Conservation (phyloP, 2,797 vertebrate genomes). For the Valencia hispanica region DNA sequence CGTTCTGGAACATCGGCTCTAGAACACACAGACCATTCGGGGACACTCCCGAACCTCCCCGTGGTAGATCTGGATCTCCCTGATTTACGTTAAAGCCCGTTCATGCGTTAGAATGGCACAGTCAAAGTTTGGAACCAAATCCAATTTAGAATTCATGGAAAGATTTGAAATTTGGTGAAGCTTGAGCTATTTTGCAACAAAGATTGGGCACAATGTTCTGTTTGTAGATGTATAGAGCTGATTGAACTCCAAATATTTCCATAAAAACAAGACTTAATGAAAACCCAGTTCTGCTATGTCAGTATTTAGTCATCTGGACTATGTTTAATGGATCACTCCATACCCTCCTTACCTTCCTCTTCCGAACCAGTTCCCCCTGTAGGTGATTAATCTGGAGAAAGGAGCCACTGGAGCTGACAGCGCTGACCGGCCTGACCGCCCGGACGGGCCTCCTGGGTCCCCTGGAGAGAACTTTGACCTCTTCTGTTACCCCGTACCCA, state of each 20-base stretch:
- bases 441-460: constrained; percentile 64
- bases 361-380: constrained; percentile 81
- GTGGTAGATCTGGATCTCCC: no score
- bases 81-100: no score
- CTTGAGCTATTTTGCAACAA: no score
- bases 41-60: no score
- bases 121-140: no score
- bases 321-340: no score
- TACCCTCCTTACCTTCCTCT: constrained; percentile 74
- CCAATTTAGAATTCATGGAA: no score
- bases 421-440: constrained; percentile 76
- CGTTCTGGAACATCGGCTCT: no score
- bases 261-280: not conserved
- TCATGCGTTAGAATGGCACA: no score
- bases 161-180: not conserved
- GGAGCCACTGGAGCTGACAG: constrained; percentile 58
- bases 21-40: no score
- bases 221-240: no score
- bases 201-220: no score
- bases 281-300: not conserved
- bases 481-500: constrained; percentile 50
- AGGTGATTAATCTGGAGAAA: constrained; percentile 80
- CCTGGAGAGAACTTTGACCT: constrained; percentile 57
- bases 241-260: not conserved
- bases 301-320: not conserved